Evolutionary conservation across 2,797 vertebrate species (phyloP).

Genomic region (Miichthys miiuy): DNA sequence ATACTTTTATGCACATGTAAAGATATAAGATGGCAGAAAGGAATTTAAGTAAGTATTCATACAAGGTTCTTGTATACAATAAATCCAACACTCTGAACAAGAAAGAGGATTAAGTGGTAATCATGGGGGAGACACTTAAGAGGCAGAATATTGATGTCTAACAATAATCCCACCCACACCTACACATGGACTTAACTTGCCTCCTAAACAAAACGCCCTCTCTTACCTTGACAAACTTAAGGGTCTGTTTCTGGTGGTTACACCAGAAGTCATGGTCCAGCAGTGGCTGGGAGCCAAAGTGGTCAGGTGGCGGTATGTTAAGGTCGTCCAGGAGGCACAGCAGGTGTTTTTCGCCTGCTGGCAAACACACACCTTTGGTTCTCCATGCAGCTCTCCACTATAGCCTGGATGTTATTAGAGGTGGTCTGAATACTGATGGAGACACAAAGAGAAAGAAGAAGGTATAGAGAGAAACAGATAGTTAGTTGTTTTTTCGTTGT

Average conservation of each 20-base stretch:
- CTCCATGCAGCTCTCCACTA: slow-evolving; percentile 85
- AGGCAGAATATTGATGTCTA: neutral
- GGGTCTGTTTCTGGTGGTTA: slow-evolving; percentile 82
- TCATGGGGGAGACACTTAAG: neutral
- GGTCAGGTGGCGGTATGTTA: slow-evolving; percentile 85
- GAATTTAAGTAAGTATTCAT: neutral
- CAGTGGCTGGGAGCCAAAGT: slow-evolving; percentile 87
- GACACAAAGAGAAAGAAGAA: slow-evolving; percentile 2
- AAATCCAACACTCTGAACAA: neutral
- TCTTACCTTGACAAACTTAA: slow-evolving; percentile 85
- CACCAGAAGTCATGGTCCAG: slow-evolving; percentile 89
- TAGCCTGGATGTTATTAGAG: slow-evolving; percentile 85
- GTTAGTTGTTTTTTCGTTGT: neutral
- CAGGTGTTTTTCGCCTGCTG: slow-evolving; percentile 85
- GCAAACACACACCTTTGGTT: slow-evolving; percentile 85
- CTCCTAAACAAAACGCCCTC: neutral
- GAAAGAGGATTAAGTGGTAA: neutral
- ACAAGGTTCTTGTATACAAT: neutral
- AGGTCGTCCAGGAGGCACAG: slow-evolving; percentile 89
- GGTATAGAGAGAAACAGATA: neutral
- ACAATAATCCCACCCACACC: neutral
- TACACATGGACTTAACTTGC: neutral
- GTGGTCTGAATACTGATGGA: slow-evolving; percentile 76
- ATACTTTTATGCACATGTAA: neutral
- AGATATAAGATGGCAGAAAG: neutral